Percentiles rank a stretch among this genome's conserved stretches.
Evolutionary conservation across 2,797 vertebrate species (phyloP).

Genomic region (Muscicapa striata): DNA sequence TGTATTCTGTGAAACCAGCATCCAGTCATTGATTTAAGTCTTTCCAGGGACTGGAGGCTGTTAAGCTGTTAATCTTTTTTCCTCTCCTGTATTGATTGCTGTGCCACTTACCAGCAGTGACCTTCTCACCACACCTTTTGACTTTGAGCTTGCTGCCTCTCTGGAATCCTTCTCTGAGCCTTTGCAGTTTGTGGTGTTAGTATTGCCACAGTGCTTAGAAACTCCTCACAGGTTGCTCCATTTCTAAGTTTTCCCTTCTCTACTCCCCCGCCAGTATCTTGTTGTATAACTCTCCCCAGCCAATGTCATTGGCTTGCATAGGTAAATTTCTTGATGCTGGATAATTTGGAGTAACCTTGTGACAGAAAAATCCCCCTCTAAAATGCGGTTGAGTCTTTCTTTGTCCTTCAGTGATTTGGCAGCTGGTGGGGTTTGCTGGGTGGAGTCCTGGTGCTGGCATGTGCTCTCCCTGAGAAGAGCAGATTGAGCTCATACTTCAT

Average conservation of each 20-base stretch:
- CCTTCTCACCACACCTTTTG: not conserved
- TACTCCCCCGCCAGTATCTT: not conserved
- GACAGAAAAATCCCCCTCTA: not conserved
- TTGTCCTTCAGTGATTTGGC: not conserved
- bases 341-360: not conserved
- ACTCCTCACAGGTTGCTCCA: not conserved
- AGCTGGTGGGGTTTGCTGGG: not conserved
- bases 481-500: not conserved
- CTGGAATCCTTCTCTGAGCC: not conserved
- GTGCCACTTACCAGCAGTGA: not conserved
- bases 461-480: not conserved
- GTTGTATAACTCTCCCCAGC: constrained; percentile 8
- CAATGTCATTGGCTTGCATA: not conserved
- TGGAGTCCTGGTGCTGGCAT: not conserved
- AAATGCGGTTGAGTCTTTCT: not conserved
- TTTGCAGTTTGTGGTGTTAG: not conserved
- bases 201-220: not conserved
- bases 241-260: not conserved
- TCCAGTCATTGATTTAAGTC: not conserved
- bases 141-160: not conserved
- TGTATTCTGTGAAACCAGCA: not conserved
- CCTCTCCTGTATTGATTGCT: not conserved
- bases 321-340: not conserved
- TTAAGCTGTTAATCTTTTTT: constrained; percentile 3
- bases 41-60: not conserved